phyloP scores from a whole-genome alignment of 2,113 vertebrate genomes.

The Eptesicus fuscus region DNA sequence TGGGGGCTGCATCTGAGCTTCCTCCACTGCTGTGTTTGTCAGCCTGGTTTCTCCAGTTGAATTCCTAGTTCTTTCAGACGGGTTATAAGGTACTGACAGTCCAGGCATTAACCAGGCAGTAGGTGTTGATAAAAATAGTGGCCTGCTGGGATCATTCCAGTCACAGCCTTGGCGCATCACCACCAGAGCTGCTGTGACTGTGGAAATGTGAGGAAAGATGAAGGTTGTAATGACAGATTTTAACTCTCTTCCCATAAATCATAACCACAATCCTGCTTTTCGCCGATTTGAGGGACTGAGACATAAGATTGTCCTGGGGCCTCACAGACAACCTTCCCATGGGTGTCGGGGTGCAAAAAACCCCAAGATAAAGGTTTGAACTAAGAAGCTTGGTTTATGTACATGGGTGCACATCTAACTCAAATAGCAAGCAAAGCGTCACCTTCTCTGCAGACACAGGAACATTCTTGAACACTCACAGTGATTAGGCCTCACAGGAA shows the following conservation, averaged over 20 bases:
- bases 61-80: not conserved
- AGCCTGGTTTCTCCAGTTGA: not conserved
- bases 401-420: accelerated
- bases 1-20: not conserved
- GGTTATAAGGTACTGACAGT: not conserved
- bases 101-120: not conserved
- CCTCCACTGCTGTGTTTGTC: not conserved
- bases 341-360: not conserved
- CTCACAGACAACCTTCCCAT: too few relatives aligned
- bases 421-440: not conserved
- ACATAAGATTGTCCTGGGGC: not conserved
- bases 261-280: not conserved
- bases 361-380: not conserved
- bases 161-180: not conserved
- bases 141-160: too few relatives aligned
- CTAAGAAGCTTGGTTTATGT: not conserved
- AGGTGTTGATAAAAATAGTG: not conserved
- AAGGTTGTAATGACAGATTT: not conserved
- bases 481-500: not conserved
- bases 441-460: not conserved
- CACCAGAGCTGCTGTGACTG: not conserved
- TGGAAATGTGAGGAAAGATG: not conserved
- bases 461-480: accelerated
- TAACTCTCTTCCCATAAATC: not conserved
- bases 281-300: not conserved